Percentiles rank a stretch among this genome's conserved stretches.
Conservation (phyloP, 2,797 vertebrate species). For the Pangasius macronema region DNA sequence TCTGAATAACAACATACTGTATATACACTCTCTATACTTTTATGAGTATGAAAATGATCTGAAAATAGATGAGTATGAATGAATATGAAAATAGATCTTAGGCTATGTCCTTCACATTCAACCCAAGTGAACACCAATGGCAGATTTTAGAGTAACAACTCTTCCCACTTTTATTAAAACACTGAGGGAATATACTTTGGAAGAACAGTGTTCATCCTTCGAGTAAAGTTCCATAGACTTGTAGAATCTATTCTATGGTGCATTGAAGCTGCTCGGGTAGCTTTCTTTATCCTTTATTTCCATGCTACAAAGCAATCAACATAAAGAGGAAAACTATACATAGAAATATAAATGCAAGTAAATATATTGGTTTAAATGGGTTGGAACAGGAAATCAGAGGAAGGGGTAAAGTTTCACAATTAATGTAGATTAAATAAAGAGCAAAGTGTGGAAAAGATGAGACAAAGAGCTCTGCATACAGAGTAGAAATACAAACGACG, state of each 20-base stretch:
- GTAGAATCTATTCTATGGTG: background rate
- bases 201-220: background rate
- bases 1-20: background rate
- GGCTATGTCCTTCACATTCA: background rate
- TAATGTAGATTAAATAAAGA: background rate
- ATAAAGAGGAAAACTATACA: background rate
- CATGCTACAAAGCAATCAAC: background rate
- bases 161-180: background rate
- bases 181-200: background rate
- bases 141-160: background rate
- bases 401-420: background rate
- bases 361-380: background rate
- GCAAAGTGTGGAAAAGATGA: background rate
- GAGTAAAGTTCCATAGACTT: background rate
- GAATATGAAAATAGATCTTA: background rate
- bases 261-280: background rate
- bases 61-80: background rate
- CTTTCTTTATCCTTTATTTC: background rate
- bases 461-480: background rate
- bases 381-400: background rate
- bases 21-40: background rate
- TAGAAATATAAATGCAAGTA: background rate
- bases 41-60: background rate
- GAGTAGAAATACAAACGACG: no score
- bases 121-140: background rate